Percentiles rank a stretch among this genome's conserved stretches.
Conservation (phyloP, 2,113 vertebrate genomes). For the Erpornis zantholeuca region DNA sequence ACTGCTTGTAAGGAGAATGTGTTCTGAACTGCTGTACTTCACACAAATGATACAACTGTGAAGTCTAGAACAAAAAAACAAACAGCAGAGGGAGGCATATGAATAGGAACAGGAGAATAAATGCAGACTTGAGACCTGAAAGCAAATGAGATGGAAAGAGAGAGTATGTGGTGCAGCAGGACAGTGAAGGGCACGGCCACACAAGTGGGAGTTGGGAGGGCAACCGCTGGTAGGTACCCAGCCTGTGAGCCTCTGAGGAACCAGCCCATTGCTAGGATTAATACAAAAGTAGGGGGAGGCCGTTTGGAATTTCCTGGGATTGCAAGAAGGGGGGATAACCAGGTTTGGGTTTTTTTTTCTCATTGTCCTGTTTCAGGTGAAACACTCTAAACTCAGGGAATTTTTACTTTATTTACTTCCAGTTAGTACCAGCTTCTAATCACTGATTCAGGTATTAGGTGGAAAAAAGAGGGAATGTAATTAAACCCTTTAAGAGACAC, state of each 20-base stretch:
- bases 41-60: background rate
- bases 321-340: background rate
- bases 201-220: background rate
- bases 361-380: background rate
- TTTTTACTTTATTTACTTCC: background rate
- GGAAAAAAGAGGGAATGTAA: background rate
- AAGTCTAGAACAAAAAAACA: background rate
- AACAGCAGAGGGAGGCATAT: background rate
- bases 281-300: accelerated
- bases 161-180: background rate
- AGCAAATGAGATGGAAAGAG: background rate
- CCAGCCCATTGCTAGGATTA: background rate
- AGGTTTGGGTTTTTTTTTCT: accelerated
- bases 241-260: background rate
- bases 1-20: background rate
- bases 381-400: background rate
- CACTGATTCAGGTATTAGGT: background rate
- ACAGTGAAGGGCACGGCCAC: background rate
- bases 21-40: background rate
- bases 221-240: background rate
- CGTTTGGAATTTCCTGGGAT: background rate
- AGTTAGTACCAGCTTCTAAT: background rate
- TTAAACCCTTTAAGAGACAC: background rate
- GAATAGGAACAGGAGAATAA: background rate
- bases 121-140: background rate